These are phyloP conservation scores for Escarpia spicata DNA, from an alignment of 2,888 invertebrate genomes.

Conservation along the genomic window DNA sequence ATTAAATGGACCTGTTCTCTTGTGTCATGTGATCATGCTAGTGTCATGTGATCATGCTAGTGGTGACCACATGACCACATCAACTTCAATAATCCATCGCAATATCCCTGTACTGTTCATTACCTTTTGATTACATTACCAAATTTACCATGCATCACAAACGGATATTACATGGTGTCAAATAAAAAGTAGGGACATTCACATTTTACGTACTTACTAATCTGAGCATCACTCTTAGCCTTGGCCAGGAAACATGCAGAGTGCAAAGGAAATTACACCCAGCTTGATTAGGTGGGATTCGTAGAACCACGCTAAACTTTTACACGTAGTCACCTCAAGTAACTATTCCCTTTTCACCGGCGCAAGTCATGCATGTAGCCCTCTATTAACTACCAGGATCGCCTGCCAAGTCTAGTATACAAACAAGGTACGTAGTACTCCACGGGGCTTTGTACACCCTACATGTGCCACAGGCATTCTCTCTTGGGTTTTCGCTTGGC, in stretches of 20 bases:
- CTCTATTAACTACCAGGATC: not conserved
- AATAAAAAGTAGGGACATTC: not conserved
- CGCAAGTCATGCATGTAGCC: not conserved
- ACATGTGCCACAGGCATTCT: not conserved
- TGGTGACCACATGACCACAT: not conserved
- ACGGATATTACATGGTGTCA: not conserved
- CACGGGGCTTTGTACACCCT: not conserved
- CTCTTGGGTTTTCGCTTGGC: not conserved
- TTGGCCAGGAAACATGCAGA: not conserved
- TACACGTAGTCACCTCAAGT: not conserved
- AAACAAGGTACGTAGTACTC: not conserved
- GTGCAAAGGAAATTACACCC: not conserved
- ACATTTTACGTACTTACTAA: not conserved
- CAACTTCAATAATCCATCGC: not conserved
- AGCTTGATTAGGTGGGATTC: not conserved
- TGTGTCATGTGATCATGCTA: not conserved
- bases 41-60: too few species aligned
- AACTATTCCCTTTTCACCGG: not conserved
- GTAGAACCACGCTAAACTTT: not conserved
- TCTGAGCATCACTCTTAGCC: not conserved
- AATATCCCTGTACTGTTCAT: not conserved
- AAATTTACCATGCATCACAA: not conserved
- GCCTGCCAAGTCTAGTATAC: not conserved
- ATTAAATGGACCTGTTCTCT: not conserved
- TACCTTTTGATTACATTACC: not conserved